Base-by-base conservation (phyloP, 2,888 invertebrate species). In the Miltochrista miniata region DNA sequence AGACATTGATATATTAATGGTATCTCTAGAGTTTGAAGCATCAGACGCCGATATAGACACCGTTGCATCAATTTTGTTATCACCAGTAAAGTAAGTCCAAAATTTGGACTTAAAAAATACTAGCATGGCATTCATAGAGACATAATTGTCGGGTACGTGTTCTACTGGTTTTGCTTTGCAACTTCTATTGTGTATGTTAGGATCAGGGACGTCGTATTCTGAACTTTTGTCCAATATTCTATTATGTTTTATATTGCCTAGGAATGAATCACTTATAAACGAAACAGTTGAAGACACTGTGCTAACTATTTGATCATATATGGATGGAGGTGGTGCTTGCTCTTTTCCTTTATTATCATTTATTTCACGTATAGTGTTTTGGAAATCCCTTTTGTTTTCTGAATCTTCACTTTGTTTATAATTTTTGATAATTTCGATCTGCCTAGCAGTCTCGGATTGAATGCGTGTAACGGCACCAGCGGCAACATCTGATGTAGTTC, bases 401-500 rank as follows among this genome's bases (percentile, higher is more conserved):
- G 39, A 24, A 24, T 40, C 36, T 8, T 40, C 46, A 15, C 64
- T 64, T 8, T 46, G 54, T 0, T 31, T 34, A 18, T 33, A 68
- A 60, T 47, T 63, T 68, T 66, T n/a, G 61, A 59, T 11, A 54
- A 66, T 33, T 68, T 43, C 68, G 0, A 77, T 46, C 0, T 75
- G 70, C 44, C 61, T 75, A 2, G 50, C 56, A 39, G 79, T 79
- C 45, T 81, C 78, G 0, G 56, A 54, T 41, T 64, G 62, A 47
- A 84, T 66, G 8, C 74, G 39, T 1, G 68, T 64, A 1, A 81
- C 72, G 9, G 78, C 75, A 9, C 74, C 42, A 1, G 65, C 61
- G 1, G 82, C 72, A 11, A 76, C 74, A 10, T 82, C 79, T 56
- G 78, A 76, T 0, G 84, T 79, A 35, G 66, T 70, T 5, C 59